Evolutionary conservation across 2,113 vertebrate species (phyloP).

Genomic region (Malurus alboscapulatus): DNA sequence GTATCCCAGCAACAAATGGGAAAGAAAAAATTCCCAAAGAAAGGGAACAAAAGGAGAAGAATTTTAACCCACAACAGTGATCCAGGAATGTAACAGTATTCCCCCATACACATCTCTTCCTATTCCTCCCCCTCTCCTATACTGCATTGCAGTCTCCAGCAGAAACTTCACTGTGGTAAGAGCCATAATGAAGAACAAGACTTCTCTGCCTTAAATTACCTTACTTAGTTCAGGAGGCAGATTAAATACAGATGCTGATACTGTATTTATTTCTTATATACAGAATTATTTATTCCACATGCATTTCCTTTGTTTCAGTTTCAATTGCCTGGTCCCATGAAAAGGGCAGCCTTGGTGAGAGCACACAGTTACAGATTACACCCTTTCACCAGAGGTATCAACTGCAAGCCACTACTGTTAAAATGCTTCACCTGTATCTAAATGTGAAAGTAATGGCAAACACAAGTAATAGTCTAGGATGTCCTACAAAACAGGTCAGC

Average conservation of each 20-base stretch:
- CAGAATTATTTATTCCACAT: background rate
- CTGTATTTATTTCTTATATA: background rate
- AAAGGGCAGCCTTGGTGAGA: background rate
- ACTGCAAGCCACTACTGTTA: background rate
- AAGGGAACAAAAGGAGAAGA: too few species aligned
- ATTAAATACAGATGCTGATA: background rate
- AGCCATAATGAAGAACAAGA: background rate
- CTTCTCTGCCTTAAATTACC: background rate
- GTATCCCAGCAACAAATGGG: too few species aligned
- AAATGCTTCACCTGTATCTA: background rate
- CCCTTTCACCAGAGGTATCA: background rate
- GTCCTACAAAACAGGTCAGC: background rate
- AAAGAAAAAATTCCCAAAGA: too few species aligned
- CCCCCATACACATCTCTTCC: background rate
- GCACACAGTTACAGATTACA: background rate
- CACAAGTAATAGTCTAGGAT: background rate
- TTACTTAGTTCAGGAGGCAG: background rate
- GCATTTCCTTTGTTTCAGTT: background rate
- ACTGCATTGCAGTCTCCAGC: background rate
- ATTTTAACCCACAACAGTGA: background rate
- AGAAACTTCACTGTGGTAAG: background rate
- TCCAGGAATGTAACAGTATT: background rate
- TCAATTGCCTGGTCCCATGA: background rate
- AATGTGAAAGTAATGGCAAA: background rate
- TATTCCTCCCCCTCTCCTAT: background rate